A percentile compares a stretch with the other conserved stretches of the same genome.
These are phyloP conservation scores for Andrena chrysosceles DNA, from an alignment of 2,888 invertebrate species.

Conservation along the genomic window DNA sequence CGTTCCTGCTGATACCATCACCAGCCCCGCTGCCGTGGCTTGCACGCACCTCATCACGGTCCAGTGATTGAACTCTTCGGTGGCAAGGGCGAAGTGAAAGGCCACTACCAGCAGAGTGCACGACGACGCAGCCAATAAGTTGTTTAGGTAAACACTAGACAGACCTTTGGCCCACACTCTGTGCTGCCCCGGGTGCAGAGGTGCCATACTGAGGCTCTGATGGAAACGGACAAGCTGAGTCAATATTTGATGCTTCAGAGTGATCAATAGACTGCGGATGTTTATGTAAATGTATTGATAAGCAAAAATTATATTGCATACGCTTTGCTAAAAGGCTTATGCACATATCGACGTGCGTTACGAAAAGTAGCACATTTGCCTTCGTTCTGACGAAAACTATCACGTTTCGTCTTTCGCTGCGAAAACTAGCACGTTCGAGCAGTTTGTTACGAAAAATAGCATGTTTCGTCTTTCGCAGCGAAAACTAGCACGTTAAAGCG, in stretches of 20 bases:
- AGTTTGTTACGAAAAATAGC: too few species aligned
- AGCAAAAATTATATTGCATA: too few species aligned
- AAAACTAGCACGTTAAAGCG: too few species aligned
- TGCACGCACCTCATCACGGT: conserved; percentile 81
- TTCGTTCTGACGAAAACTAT: too few species aligned
- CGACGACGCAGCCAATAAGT: conserved; percentile 71
- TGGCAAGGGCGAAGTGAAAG: conserved; percentile 71
- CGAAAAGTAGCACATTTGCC: too few species aligned
- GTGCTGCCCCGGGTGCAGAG: neutral
- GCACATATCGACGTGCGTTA: too few species aligned
- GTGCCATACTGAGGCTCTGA: conserved; percentile 45
- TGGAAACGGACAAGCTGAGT: neutral
- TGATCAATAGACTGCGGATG: neutral
- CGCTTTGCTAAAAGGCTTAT: too few species aligned
- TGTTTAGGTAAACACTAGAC: conserved; percentile 68
- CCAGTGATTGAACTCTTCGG: conserved; percentile 80
- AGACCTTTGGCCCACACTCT: neutral
- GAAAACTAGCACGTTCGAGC: too few species aligned
- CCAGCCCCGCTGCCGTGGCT: conserved; percentile 80
- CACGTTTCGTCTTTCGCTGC: too few species aligned
- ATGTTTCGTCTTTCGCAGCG: too few species aligned
- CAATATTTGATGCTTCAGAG: neutral
- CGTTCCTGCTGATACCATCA: conserved; percentile 79
- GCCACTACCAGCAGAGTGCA: conserved; percentile 71
- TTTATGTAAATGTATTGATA: too few species aligned